These are phyloP conservation scores for Diabrotica virgifera DNA, from an alignment of 1,140 invertebrate species.

Conservation along the genomic window DNA sequence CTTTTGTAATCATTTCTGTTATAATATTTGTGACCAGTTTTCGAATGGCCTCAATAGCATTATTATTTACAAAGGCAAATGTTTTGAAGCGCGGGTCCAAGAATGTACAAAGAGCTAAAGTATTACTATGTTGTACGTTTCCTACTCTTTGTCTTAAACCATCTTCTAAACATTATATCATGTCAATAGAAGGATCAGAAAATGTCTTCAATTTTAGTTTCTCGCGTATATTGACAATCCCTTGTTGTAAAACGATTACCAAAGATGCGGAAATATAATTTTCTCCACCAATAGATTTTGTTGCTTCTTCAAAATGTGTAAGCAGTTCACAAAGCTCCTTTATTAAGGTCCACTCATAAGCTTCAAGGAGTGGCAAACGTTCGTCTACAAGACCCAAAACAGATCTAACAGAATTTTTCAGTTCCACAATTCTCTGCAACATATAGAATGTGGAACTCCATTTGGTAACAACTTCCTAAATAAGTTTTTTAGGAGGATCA, in stretches of 20 bases:
- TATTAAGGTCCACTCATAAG: slow-evolving; percentile 22
- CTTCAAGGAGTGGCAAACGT: slow-evolving; percentile 7
- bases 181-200: too few relatives aligned
- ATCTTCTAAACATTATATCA: slow-evolving; percentile 11
- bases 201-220: slow-evolving; percentile 3
- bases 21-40: too few relatives aligned
- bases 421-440: too few relatives aligned
- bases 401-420: slow-evolving; percentile 18
- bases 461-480: slow-evolving; percentile 35
- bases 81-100: slow-evolving; percentile 36
- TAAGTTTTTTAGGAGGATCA: too few relatives aligned
- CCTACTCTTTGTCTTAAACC: slow-evolving; percentile 17
- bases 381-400: slow-evolving; percentile 21
- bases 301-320: slow-evolving; percentile 36
- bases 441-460: slow-evolving; percentile 38
- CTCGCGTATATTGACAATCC: slow-evolving; percentile 12
- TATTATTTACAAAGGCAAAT: too few relatives aligned
- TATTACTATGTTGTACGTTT: slow-evolving; percentile 25
- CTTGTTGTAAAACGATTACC: slow-evolving; percentile 26
- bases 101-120: slow-evolving; percentile 30
- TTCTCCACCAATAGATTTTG: slow-evolving; percentile 22
- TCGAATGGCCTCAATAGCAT: too few relatives aligned
- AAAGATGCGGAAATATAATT: slow-evolving; percentile 26
- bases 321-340: slow-evolving; percentile 30
- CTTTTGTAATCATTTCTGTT: too few relatives aligned